Evolutionary conservation across 2,113 vertebrate species (phyloP).

Genomic region (Scophthalmus maximus): DNA sequence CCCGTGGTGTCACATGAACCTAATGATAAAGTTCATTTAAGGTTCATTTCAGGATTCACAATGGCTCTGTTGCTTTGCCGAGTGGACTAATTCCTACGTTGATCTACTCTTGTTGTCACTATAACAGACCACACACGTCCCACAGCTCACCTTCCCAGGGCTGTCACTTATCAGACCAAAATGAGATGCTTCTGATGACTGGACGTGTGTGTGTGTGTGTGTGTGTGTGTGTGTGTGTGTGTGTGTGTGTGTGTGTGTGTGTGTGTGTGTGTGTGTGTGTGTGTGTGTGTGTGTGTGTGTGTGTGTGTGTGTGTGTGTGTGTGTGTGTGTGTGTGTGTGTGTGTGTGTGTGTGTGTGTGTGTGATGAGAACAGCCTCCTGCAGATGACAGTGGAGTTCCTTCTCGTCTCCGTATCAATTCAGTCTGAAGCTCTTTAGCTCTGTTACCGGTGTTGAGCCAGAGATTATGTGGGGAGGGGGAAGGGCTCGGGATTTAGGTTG

Average conservation of each 20-base stretch:
- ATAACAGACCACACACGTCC: background rate
- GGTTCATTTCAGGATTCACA: background rate
- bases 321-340: no score
- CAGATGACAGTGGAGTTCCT: background rate
- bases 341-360: no score
- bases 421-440: slow-evolving; percentile 2
- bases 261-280: no score
- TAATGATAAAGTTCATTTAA: background rate
- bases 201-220: no score
- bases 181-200: no score
- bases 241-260: no score
- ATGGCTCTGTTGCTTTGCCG: background rate
- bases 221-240: no score
- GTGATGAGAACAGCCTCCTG: background rate
- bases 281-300: no score
- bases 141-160: no score
- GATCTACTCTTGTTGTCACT: background rate
- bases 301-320: no score
- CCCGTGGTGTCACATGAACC: background rate
- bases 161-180: no score
- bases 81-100: background rate
- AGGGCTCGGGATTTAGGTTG: slow-evolving; percentile 54
- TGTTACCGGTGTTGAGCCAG: slow-evolving; percentile 13
- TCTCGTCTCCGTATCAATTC: background rate
- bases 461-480: slow-evolving; percentile 44